Evolutionary conservation across 53 echinoderm and acorn worm genomes (phyloP), one percentile per base, ranked within the genome.

Genomic region (Luidia sarsii): DNA sequence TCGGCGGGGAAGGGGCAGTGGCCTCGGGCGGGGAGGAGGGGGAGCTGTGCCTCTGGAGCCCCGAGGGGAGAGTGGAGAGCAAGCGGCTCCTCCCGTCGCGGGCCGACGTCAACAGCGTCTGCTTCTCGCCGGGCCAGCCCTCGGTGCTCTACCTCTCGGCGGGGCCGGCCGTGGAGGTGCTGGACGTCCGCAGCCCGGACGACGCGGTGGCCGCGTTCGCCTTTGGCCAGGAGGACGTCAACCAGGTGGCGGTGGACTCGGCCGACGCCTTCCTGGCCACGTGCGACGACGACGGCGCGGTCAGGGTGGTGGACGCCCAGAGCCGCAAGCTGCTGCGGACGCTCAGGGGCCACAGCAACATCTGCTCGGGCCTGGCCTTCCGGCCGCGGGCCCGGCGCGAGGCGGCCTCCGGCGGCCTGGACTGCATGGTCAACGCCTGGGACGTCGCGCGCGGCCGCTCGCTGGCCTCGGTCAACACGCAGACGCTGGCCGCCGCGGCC

Each of bases 231-330:
- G 89, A 89, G 32, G 89, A 89, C 20, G 62, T 89, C 14, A 89
- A 89, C 55, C 81, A 89, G 55, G 18, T 89, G 13, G 63, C 56
- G 6, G 31, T 83, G 1, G 67, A 89, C 41, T 50, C 83, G 4
- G 83, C 77, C 66, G 89, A 83, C 8, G 33, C 55, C 9, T 89
- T 81, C 24, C 77, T 89, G 10, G 89, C 79, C 2, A 68, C 89
- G 0, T 83, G 89, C 15, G 89, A 89, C 36, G 89, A 89, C 21
- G 67, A 77, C 10, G 83, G 89, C 5, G 36, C 67, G 0, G 32
- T 89, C 10, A 83, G 77, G 49, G 52, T 89, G 20, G 62, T 89
- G 0, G 82, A 89, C 45, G 24, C 69, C 3, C 71, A 72, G 18
- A 77, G 79, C 51, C 67, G 60, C 16, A 83, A 83, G 35, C 29